Conservation (phyloP, 2,113 vertebrate species). For the Excalfactoria chinensis region DNA sequence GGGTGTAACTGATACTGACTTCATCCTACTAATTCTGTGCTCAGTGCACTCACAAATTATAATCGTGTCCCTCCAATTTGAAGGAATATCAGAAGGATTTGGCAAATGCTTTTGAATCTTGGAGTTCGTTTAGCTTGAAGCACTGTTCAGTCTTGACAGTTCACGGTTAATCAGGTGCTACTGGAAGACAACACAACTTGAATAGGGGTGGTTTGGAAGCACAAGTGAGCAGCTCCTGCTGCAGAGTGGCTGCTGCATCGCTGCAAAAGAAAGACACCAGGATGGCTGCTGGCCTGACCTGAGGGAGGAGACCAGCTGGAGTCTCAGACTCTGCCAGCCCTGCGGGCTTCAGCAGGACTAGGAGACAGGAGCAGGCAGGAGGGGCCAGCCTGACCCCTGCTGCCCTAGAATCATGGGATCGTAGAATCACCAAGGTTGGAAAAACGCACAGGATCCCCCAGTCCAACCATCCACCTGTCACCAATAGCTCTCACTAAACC, state of each 20-base stretch:
- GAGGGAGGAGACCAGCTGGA: not conserved
- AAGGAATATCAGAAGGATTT: not conserved
- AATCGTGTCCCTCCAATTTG: not conserved
- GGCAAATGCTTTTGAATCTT: not conserved
- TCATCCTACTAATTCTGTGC: not conserved
- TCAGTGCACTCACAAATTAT: not conserved
- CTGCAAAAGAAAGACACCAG: not conserved
- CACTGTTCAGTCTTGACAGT: not conserved
- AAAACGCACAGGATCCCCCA: too few relatives aligned
- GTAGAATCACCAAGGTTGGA: too few relatives aligned
- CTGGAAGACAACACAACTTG: rapidly evolving
- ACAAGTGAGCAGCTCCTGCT: rapidly evolving
- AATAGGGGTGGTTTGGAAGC: not conserved
- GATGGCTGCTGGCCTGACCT: not conserved
- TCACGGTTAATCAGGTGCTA: not conserved
- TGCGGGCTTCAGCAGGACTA: rapidly evolving
- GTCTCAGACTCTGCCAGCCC: not conserved
- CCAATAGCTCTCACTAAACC: too few relatives aligned
- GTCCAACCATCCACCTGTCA: too few relatives aligned
- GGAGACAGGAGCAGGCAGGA: not conserved
- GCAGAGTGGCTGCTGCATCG: rapidly evolving
- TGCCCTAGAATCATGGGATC: not conserved
- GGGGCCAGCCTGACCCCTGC: not conserved
- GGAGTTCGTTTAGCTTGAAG: not conserved
- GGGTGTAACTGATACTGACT: not conserved